These are phyloP conservation scores for Congeria kusceri DNA, from an alignment of 2,888 invertebrate species.

Conservation along the genomic window DNA sequence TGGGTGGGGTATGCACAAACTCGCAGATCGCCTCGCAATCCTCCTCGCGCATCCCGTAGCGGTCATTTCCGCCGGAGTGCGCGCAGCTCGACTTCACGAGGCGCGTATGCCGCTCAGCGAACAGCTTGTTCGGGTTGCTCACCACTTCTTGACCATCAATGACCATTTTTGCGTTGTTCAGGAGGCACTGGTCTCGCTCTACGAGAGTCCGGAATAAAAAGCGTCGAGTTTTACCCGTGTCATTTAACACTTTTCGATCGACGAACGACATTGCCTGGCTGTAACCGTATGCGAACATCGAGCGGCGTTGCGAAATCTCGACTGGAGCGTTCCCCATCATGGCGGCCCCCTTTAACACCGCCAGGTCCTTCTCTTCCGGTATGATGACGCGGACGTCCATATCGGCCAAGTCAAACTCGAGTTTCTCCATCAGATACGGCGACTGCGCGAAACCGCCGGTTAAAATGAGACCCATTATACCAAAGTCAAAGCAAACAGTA, in stretches of 20 bases:
- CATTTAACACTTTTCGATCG: not conserved
- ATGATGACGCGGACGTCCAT: not conserved
- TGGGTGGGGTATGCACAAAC: not conserved
- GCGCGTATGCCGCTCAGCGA: not conserved
- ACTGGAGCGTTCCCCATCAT: not conserved
- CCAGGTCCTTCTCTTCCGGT: not conserved
- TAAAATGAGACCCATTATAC: not conserved
- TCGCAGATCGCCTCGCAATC: constrained; percentile 2
- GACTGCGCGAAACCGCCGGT: not conserved
- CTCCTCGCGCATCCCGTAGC: not conserved
- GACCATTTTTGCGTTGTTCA: not conserved
- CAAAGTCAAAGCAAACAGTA: not conserved
- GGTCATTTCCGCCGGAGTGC: not conserved
- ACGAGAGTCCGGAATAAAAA: not conserved
- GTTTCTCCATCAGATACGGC: not conserved
- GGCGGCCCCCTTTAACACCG: not conserved
- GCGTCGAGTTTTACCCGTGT: not conserved
- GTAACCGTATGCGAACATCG: not conserved
- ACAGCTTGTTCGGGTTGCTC: constrained; percentile 7
- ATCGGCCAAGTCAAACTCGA: not conserved
- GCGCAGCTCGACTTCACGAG: not conserved
- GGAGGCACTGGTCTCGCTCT: not conserved
- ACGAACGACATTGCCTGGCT: not conserved
- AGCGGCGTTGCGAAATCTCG: not conserved
- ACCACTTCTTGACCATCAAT: not conserved